Evolutionary conservation across 1,140 invertebrate species (phyloP).

Genomic region (Cydia strobilella): DNA sequence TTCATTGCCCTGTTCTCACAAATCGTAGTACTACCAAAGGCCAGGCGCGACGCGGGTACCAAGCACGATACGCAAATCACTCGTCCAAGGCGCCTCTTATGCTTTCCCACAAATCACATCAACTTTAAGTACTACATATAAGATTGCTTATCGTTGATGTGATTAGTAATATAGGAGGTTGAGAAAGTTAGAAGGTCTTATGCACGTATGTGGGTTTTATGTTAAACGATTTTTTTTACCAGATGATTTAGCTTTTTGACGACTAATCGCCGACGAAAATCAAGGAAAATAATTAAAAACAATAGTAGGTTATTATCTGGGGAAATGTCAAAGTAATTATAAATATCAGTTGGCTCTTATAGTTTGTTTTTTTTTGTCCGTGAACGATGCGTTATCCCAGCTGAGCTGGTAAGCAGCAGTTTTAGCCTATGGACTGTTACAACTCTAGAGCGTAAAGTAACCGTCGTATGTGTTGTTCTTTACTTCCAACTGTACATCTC

Average conservation of each 20-base stretch:
- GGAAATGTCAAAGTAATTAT: no score
- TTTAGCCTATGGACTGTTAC: no score
- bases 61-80: slow-evolving; percentile 8
- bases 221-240: neutral
- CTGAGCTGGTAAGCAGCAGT: no score
- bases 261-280: no score
- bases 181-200: neutral
- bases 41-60: neutral
- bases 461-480: no score
- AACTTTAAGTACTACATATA: neutral
- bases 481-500: no score
- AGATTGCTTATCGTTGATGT: neutral
- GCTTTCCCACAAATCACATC: neutral
- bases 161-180: neutral
- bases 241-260: no score
- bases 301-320: neutral
- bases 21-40: slow-evolving; percentile 20
- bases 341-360: neutral
- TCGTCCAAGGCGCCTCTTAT: neutral
- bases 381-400: no score
- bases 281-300: no score
- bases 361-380: no score
- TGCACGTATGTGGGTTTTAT: neutral
- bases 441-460: no score
- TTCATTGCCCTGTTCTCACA: neutral